Evolutionary conservation across 2,797 vertebrate species (phyloP).

Genomic region (Philypnodon macrostomus): DNA sequence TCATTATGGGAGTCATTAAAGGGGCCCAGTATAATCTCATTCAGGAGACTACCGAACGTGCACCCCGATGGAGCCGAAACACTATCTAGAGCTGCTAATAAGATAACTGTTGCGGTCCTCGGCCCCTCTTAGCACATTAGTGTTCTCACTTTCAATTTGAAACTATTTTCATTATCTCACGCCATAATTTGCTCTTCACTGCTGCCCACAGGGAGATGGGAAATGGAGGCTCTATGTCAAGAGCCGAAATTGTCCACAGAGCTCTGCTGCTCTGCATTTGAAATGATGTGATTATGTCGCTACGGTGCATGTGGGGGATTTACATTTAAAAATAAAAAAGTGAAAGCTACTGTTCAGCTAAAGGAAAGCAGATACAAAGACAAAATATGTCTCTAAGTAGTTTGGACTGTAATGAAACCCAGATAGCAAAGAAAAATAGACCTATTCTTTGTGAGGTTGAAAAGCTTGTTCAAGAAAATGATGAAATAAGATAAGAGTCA

Average conservation of each 20-base stretch:
- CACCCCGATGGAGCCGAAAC: conserved; percentile 69
- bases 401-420: conserved; percentile 44
- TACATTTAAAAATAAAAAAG: conserved; percentile 57
- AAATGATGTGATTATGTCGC: conserved; percentile 72
- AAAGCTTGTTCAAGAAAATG: background rate
- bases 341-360: conserved; percentile 55
- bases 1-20: conserved; percentile 75
- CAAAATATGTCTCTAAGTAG: conserved; percentile 43
- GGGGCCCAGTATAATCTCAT: conserved; percentile 75
- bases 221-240: conserved; percentile 74
- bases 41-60: conserved; percentile 66
- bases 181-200: conserved; percentile 75
- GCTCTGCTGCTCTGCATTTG: conserved; percentile 64
- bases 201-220: conserved; percentile 71
- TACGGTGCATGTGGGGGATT: conserved; percentile 51
- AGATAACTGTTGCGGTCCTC: conserved; percentile 78
- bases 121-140: conserved; percentile 80
- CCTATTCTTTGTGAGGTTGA: conserved; percentile 3
- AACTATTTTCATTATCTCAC: conserved; percentile 80
- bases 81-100: conserved; percentile 79
- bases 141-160: conserved; percentile 79
- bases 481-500: too few species aligned
- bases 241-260: conserved; percentile 69
- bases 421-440: conserved; percentile 23
- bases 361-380: conserved; percentile 50